These are phyloP conservation scores for Cotesia congregata DNA, from an alignment of 2,888 invertebrate species.

Conservation along the genomic window DNA sequence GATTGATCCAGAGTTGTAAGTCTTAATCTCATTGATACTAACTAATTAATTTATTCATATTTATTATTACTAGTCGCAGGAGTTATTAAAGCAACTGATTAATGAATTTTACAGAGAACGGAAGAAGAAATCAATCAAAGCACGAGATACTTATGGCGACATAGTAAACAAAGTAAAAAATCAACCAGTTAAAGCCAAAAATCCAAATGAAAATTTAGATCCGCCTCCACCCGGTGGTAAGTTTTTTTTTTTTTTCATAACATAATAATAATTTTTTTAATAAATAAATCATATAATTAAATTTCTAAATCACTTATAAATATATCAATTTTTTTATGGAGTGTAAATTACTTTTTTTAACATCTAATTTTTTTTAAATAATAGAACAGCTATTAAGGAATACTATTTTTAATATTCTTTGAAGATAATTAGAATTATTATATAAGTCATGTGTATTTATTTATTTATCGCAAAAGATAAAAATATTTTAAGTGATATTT, in stretches of 20 bases:
- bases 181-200: constrained; percentile 74
- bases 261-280: background rate
- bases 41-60: background rate
- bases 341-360: no score
- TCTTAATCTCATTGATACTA: background rate
- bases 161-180: constrained; percentile 84
- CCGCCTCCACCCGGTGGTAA: constrained; percentile 69
- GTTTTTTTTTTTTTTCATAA: background rate
- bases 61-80: constrained; percentile 27
- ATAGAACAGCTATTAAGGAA: background rate
- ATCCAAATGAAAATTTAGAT: constrained; percentile 69
- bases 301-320: no score
- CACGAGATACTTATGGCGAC: constrained; percentile 86
- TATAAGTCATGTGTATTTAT: background rate
- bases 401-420: no score
- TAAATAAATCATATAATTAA: background rate
- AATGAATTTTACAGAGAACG: constrained; percentile 75
- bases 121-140: constrained; percentile 80
- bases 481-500: no score
- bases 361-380: background rate
- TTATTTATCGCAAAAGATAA: background rate
- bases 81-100: background rate
- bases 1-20: constrained; percentile 87
- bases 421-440: no score
- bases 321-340: no score